phyloP scores from a whole-genome alignment of 92 coral and sea anemone species.

The Porites cylindrica region DNA sequence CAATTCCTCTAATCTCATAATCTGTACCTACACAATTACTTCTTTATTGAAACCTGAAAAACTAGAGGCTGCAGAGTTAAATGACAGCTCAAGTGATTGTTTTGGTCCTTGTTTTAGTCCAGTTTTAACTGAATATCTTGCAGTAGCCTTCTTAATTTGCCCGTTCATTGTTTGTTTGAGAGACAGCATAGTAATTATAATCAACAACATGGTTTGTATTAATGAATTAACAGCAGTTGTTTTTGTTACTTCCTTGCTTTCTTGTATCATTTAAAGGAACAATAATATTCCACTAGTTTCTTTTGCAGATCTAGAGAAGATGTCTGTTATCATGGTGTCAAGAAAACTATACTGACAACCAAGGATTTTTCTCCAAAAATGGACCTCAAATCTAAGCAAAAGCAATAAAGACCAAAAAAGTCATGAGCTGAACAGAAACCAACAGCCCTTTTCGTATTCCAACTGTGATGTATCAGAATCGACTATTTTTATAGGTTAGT shows the following conservation, averaged over 20 bases:
- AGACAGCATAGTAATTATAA: slow-evolving; percentile 9
- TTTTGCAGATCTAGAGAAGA: slow-evolving; percentile 1
- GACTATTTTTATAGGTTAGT: neutral
- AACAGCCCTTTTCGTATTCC: slow-evolving; percentile 2
- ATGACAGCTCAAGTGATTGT: slow-evolving; percentile 20
- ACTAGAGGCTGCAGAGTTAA: slow-evolving; percentile 14
- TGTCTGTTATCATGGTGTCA: slow-evolving; percentile 10
- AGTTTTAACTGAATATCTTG: slow-evolving; percentile 11
- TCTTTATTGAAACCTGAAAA: slow-evolving; percentile 21
- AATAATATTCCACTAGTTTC: slow-evolving; percentile 23
- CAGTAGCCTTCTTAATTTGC: neutral
- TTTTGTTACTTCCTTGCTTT: slow-evolving; percentile 19
- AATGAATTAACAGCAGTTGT: slow-evolving; percentile 10
- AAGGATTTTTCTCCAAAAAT: slow-evolving; percentile 4
- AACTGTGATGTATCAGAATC: slow-evolving; percentile 14
- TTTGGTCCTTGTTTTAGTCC: slow-evolving; percentile 18
- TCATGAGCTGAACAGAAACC: neutral
- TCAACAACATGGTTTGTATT: slow-evolving; percentile 8
- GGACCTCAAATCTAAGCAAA: neutral
- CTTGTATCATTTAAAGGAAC: slow-evolving; percentile 18
- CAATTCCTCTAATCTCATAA: slow-evolving; percentile 26
- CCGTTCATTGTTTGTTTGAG: too few species aligned
- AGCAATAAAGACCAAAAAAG: slow-evolving; percentile 15
- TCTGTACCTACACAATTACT: neutral
- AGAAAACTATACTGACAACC: slow-evolving; percentile 1